Conservation (phyloP, 1,140 invertebrate species). For the Dreissena rostriformis region DNA sequence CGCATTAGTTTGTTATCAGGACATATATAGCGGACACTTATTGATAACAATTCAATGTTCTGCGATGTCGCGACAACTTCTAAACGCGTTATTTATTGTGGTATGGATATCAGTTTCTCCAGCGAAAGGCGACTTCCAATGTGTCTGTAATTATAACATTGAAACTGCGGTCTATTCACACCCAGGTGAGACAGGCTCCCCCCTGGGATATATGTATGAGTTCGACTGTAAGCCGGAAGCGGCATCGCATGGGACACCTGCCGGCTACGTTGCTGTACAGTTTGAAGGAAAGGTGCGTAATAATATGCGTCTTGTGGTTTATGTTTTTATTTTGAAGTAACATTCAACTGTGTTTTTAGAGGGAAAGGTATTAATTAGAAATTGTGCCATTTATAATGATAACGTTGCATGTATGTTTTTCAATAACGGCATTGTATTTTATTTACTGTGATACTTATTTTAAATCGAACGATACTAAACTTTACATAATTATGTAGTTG, state of each 20-base stretch:
- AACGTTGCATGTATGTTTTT: no score
- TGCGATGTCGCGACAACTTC: no score
- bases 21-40: no score
- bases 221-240: conserved; percentile 35
- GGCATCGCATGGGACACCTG: not conserved
- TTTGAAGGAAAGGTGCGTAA: conserved; percentile 11
- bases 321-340: not conserved
- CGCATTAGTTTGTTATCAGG: no score
- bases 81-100: no score
- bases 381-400: no score
- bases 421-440: no score
- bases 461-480: not conserved
- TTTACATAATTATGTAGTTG: no score
- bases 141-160: conserved; percentile 42
- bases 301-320: not conserved
- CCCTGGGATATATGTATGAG: conserved; percentile 39
- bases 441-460: no score
- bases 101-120: not conserved
- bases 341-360: not conserved
- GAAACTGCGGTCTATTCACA: conserved; percentile 13
- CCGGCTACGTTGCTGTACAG: not conserved
- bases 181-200: not conserved
- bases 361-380: not conserved
- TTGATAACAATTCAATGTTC: no score
- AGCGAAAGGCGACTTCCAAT: conserved; percentile 16